phyloP scores from a whole-genome alignment of 2,888 invertebrate species.

The Orchestes rusci region DNA sequence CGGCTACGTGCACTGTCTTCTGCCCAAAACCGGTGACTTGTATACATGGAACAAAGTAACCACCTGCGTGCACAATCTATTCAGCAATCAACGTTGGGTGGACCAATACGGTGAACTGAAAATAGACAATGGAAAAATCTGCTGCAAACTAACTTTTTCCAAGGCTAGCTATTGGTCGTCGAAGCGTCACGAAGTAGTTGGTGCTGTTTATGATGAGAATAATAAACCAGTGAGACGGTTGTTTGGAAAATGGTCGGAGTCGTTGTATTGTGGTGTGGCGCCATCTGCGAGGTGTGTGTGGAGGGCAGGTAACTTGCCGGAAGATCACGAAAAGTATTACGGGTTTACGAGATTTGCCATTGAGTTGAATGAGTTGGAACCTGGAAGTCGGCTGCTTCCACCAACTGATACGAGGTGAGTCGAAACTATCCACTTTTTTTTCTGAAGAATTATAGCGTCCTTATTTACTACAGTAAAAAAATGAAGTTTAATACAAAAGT shows the following conservation, averaged over 20 bases:
- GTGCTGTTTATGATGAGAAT: conserved; percentile 54
- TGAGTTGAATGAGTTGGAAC: conserved; percentile 71
- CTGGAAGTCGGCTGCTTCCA: conserved; percentile 56
- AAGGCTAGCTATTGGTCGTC: conserved; percentile 76
- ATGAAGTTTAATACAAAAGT: too few species aligned
- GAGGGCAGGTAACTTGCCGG: conserved; percentile 75
- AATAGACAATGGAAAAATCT: conserved; percentile 57
- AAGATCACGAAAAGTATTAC: conserved; percentile 72
- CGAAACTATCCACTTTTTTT: background rate
- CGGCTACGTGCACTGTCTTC: conserved; percentile 58
- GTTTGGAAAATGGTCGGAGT: conserved; percentile 79
- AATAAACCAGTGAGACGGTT: conserved; percentile 55
- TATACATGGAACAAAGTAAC: conserved; percentile 78
- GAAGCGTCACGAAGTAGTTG: conserved; percentile 67
- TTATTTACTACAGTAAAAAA: too few species aligned
- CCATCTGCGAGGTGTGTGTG: conserved; percentile 68
- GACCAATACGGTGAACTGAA: conserved; percentile 80
- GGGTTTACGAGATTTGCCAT: conserved; percentile 81
- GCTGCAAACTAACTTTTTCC: conserved; percentile 71
- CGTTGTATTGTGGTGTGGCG: conserved; percentile 65
- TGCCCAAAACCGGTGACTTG: conserved; percentile 57
- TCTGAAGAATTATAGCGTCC: background rate
- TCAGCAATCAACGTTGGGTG: conserved; percentile 78
- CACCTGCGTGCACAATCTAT: conserved; percentile 78
- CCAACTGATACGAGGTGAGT: conserved; percentile 60